Percentiles rank a stretch among this genome's conserved stretches.
phyloP scores from a whole-genome alignment of 1,140 invertebrate species.

The Cheumatopsyche charites region DNA sequence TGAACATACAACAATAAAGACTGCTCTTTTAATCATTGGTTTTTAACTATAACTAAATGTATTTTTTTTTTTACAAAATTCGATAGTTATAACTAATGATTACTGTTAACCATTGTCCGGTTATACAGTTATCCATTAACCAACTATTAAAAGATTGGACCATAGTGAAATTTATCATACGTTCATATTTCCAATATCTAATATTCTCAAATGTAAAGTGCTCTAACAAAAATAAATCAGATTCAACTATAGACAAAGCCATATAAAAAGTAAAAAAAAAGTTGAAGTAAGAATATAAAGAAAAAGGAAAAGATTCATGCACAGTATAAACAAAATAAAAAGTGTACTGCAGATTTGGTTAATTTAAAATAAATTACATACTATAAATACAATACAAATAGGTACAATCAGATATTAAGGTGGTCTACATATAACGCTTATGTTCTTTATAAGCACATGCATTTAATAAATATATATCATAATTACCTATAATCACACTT shows the following conservation, averaged over 20 bases:
- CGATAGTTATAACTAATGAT: too few species aligned
- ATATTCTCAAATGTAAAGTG: neutral
- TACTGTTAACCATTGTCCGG: too few species aligned
- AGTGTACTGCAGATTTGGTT: neutral
- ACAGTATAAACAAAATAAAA: slow-evolving; percentile 10
- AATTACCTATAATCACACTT: slow-evolving; percentile 81
- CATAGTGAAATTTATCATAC: too few species aligned
- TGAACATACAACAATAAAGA: too few species aligned
- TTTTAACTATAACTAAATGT: too few species aligned
- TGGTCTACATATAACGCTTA: slow-evolving; percentile 9
- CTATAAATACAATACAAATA: slow-evolving; percentile 4
- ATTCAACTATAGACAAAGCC: neutral
- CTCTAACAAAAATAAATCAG: neutral
- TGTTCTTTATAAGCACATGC: slow-evolving; percentile 19
- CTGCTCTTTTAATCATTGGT: too few species aligned
- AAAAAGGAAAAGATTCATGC: slow-evolving; percentile 25
- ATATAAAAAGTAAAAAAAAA: slow-evolving; percentile 1
- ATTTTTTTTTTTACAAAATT: too few species aligned
- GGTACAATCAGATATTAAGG: slow-evolving; percentile 5
- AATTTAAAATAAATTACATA: slow-evolving; percentile 20
- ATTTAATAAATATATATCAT: slow-evolving; percentile 25
- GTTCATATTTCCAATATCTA: too few species aligned
- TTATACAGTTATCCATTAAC: too few species aligned
- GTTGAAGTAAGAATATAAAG: slow-evolving; percentile 4
- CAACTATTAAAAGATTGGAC: too few species aligned